Base-by-base conservation (phyloP, 2,113 vertebrate genomes). In the Pardalotus punctatus region DNA sequence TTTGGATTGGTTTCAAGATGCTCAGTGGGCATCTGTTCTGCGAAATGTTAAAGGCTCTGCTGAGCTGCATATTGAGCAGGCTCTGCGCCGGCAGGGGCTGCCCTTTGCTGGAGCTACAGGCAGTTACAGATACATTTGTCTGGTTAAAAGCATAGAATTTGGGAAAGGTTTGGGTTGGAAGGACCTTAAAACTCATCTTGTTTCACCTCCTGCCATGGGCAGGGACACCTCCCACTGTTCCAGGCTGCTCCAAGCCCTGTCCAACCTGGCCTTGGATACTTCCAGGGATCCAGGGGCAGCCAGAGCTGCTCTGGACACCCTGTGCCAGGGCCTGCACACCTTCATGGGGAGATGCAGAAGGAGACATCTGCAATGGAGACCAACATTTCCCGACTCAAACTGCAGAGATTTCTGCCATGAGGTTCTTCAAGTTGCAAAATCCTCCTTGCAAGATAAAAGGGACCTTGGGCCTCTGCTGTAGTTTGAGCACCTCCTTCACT, bases 11-110 rank as follows among this genome's bases (percentile, higher is more conserved):
- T 67, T 96, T 97, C 95, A 93, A 94, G 93, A 91, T 56, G 85
- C 96, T 95, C 95, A 64, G 85, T 56, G 88, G 96, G 95, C 94
- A 96, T 96, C 96, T 97, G 94, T 67, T 93, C 81, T 11, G 81
- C 0, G n/a, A 88, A 81, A 94, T 60, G 92, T 78, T 71, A 70
- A 79, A 54, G 92, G 90, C 87, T 95, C 57, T 67, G 92, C 90
- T 54, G 84, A 85, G 92, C 85, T 86, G 85, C 78, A 81, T 81
- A 69, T 61, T 92, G 87, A 90, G 19, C 82, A 97, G 92, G 94
- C 86, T 80, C 91, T 35, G 91, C 0, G 15, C 93, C 0, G 57
- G 51, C 10, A 54, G 64, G 47, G 54, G 73, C 62, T 82, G 87
- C 87, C 87, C 74, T 58, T 35, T 12, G 33, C 35, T 19, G 50